Evolutionary conservation across 2,113 vertebrate genomes (phyloP).

Genomic region (Pterocles gutturalis): DNA sequence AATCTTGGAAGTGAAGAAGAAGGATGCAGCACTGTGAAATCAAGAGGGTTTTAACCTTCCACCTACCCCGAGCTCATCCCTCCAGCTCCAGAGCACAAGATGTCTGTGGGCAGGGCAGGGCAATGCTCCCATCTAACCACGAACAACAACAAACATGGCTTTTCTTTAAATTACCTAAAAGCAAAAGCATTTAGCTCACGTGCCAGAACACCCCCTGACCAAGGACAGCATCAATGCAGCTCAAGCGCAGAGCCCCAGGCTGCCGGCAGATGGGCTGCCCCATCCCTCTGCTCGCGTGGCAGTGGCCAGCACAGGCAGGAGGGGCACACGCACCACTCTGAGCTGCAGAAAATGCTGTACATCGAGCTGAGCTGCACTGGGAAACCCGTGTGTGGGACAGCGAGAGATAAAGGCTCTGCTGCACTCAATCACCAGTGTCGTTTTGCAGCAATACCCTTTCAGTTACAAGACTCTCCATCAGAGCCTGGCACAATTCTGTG

Average conservation of each 20-base stretch:
- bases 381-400: background rate
- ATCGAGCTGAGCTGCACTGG: background rate
- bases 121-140: background rate
- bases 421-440: background rate
- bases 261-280: background rate
- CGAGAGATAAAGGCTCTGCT: background rate
- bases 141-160: background rate
- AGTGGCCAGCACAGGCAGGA: background rate
- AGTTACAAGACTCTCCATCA: background rate
- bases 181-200: background rate
- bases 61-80: background rate
- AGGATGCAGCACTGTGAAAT: background rate
- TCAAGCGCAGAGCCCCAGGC: background rate
- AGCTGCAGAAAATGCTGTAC: background rate
- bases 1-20: background rate
- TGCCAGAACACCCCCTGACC: background rate
- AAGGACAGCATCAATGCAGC: background rate
- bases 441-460: background rate
- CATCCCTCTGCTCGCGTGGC: no score
- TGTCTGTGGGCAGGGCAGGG: rapidly evolving
- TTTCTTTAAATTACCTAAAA: background rate
- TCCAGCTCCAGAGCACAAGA: background rate
- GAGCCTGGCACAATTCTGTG: background rate
- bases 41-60: background rate
- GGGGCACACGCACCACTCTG: rapidly evolving